phyloP scores from a whole-genome alignment of 2,797 vertebrate genomes.

The Lithobates sylvaticus region DNA sequence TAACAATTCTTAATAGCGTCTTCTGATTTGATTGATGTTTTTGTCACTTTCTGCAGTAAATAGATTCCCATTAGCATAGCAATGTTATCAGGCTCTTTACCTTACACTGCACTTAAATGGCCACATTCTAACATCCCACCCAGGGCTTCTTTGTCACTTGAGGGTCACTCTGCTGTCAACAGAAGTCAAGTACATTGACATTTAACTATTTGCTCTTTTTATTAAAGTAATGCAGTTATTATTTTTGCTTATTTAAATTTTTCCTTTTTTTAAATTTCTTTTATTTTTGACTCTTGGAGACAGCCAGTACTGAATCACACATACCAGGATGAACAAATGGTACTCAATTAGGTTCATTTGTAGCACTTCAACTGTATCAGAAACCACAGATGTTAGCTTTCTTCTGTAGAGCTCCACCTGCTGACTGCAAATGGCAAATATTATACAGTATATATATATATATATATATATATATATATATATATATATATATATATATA shows the following conservation, averaged over 20 bases:
- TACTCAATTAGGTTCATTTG: no score
- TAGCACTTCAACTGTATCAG: no score
- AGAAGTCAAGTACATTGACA: slow-evolving; percentile 60
- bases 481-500: no score
- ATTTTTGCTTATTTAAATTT: background rate
- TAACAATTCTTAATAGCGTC: slow-evolving; percentile 83
- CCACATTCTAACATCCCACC: slow-evolving; percentile 78
- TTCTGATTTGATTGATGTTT: slow-evolving; percentile 86
- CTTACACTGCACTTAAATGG: slow-evolving; percentile 76
- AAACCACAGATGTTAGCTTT: no score
- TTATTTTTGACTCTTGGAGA: background rate
- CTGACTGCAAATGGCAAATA: no score
- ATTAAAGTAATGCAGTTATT: background rate
- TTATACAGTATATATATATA: no score
- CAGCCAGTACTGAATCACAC: background rate
- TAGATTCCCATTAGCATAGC: slow-evolving; percentile 82
- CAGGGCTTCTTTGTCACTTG: slow-evolving; percentile 73
- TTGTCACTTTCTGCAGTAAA: slow-evolving; percentile 84
- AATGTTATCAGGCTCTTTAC: slow-evolving; percentile 78
- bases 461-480: no score
- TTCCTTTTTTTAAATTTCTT: background rate
- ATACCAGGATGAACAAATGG: no score
- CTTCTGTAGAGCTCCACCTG: no score
- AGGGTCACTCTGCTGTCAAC: slow-evolving; percentile 62
- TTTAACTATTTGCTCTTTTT: slow-evolving; percentile 47